phyloP scores from a whole-genome alignment of 2,797 vertebrate species.

The Enteromius trimaculatus region DNA sequence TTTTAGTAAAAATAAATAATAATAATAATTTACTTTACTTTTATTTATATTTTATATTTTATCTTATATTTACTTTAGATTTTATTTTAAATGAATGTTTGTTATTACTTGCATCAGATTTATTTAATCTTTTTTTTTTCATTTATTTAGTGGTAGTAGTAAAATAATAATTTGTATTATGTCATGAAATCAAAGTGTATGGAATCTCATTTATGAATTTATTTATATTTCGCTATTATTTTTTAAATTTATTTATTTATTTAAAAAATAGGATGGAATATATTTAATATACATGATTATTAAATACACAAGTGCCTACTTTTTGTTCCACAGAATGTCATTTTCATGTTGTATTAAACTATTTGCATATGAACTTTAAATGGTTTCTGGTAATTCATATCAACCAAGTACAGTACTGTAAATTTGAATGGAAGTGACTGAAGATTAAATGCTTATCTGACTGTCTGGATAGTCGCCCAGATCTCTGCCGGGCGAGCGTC shows the following conservation, averaged over 20 bases:
- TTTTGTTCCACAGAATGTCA: neutral
- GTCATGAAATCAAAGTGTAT: too few relatives aligned
- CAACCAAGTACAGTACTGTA: neutral
- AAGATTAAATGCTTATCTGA: conserved; percentile 28
- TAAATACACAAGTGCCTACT: neutral
- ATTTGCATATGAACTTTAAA: neutral
- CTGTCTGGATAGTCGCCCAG: conserved; percentile 25
- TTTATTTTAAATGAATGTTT: neutral
- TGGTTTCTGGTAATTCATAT: conserved; percentile 28
- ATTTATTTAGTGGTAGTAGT: too few relatives aligned
- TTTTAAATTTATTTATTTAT: too few relatives aligned
- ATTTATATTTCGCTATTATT: too few relatives aligned
- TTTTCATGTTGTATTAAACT: neutral
- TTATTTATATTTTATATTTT: too few relatives aligned
- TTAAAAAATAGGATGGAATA: neutral
- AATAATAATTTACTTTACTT: neutral
- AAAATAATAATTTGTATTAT: too few relatives aligned
- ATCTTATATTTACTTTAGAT: too few relatives aligned
- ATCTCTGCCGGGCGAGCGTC: neutral
- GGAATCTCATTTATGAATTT: too few relatives aligned
- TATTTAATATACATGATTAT: neutral
- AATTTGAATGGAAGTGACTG: conserved; percentile 30
- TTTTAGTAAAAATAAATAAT: neutral
- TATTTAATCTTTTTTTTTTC: too few relatives aligned
- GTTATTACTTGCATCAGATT: neutral